A percentile compares a stretch with the other conserved stretches of the same genome.
phyloP scores from a whole-genome alignment of 2,797 vertebrate genomes.

The Semaprochilodus insignis region DNA sequence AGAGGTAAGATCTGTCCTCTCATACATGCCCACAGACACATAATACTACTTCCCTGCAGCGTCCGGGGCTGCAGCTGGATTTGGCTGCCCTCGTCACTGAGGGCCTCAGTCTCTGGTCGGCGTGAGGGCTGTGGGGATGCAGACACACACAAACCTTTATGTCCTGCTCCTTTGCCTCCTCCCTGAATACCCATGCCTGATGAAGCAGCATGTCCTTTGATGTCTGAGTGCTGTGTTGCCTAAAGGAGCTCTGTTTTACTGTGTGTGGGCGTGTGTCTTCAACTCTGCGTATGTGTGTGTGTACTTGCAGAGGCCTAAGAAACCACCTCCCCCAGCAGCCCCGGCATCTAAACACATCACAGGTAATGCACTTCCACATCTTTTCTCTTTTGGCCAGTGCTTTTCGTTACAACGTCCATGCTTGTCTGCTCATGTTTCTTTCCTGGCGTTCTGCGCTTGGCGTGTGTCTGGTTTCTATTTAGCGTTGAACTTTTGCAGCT shows the following conservation, averaged over 20 bases:
- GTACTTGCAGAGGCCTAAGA: conserved; percentile 93
- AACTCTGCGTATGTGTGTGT: conserved; percentile 22
- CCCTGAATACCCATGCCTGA: conserved; percentile 28
- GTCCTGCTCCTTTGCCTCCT: conserved; percentile 35
- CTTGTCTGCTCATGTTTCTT: too few relatives aligned
- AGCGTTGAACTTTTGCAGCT: too few relatives aligned
- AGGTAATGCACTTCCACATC: conserved; percentile 77
- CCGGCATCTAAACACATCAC: conserved; percentile 86
- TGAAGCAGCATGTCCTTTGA: conserved; percentile 30
- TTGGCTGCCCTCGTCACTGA: conserved; percentile 18
- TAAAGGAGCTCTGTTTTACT: conserved; percentile 46
- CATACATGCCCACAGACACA: conserved; percentile 13
- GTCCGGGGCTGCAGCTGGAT: conserved; percentile 1
- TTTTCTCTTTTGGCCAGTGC: background rate
- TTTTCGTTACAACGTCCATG: background rate
- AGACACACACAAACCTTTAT: conserved; percentile 15
- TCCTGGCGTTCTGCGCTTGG: too few relatives aligned
- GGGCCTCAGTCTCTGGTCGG: conserved; percentile 56
- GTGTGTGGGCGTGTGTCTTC: conserved; percentile 54
- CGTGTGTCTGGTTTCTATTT: too few relatives aligned
- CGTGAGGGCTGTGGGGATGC: conserved; percentile 12
- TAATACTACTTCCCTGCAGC: background rate
- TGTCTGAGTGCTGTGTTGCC: conserved; percentile 20
- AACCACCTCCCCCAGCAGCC: conserved; percentile 93
- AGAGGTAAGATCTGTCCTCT: conserved; percentile 78